A percentile compares a stretch with the other conserved stretches of the same genome.
Conservation (phyloP, 2,113 vertebrate species). For the Notiomystis cincta region DNA sequence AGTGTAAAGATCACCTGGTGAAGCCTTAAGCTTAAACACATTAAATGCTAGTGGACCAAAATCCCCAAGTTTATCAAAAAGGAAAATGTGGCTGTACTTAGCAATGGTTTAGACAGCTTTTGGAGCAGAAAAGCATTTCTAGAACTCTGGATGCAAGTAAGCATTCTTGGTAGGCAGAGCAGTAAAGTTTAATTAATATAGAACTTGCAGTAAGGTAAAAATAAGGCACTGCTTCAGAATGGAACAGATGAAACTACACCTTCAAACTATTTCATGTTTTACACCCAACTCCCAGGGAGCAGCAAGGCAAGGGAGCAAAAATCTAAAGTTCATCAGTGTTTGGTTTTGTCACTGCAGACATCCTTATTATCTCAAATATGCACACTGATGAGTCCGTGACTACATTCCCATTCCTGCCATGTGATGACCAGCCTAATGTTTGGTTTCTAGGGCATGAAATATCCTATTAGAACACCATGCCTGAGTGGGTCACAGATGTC, state of each 20-base stretch:
- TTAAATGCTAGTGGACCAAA: not conserved
- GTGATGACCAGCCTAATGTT: not conserved
- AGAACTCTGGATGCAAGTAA: not conserved
- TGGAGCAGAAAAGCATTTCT: not conserved
- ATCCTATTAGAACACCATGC: not conserved
- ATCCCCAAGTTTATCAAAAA: not conserved
- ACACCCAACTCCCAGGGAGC: not conserved
- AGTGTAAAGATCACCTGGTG: not conserved
- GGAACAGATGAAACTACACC: not conserved
- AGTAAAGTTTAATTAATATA: not conserved
- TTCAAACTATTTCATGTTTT: not conserved
- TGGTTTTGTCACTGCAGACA: not conserved
- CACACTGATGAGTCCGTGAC: fast-evolving
- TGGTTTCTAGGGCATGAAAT: not conserved
- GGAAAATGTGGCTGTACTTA: not conserved
- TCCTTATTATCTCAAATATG: not conserved
- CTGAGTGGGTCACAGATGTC: not conserved
- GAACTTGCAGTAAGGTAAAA: not conserved
- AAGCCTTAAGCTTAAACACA: not conserved
- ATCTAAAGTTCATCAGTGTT: not conserved
- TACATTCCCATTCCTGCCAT: not conserved
- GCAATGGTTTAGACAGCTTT: not conserved
- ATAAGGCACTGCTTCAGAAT: not conserved
- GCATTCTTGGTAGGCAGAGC: not conserved
- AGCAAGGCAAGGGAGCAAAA: not conserved